phyloP scores from a whole-genome alignment of 1,140 invertebrate genomes.

The Luehdorfia chinensis region DNA sequence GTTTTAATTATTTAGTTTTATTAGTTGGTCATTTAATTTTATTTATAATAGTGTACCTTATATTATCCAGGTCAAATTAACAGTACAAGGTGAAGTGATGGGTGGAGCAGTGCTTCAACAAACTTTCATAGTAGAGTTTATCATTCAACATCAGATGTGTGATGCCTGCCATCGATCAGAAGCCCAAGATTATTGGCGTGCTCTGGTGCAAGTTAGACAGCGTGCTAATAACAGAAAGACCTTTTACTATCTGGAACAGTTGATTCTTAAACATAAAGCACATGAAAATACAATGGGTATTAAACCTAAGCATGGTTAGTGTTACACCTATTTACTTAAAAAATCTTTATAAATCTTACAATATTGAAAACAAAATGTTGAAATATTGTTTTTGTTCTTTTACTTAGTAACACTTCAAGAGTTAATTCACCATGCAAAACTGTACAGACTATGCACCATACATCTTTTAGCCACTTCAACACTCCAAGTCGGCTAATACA shows the following conservation, averaged over 20 bases:
- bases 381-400: too few species aligned
- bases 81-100: conserved; percentile 96
- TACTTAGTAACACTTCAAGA: too few species aligned
- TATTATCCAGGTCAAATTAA: conserved; percentile 89
- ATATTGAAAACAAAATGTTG: too few species aligned
- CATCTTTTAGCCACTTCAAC: too few species aligned
- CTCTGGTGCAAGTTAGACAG: conserved; percentile 91
- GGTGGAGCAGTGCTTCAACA: conserved; percentile 91
- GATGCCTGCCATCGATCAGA: conserved; percentile 97
- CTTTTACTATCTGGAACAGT: conserved; percentile 98
- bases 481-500: too few species aligned
- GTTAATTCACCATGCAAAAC: too few species aligned
- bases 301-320: conserved; percentile 91
- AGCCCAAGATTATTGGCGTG: conserved; percentile 98
- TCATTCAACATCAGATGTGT: conserved; percentile 96
- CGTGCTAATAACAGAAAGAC: conserved; percentile 97
- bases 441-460: too few species aligned
- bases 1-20: too few species aligned
- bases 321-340: too few species aligned
- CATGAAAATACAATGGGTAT: conserved; percentile 95
- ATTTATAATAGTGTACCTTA: not conserved
- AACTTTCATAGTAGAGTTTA: conserved; percentile 96
- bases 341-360: too few species aligned
- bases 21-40: not conserved
- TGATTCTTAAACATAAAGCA: conserved; percentile 97